These are phyloP conservation scores for Euleptes europaea DNA, from an alignment of 2,113 vertebrate genomes.

Conservation along the genomic window DNA sequence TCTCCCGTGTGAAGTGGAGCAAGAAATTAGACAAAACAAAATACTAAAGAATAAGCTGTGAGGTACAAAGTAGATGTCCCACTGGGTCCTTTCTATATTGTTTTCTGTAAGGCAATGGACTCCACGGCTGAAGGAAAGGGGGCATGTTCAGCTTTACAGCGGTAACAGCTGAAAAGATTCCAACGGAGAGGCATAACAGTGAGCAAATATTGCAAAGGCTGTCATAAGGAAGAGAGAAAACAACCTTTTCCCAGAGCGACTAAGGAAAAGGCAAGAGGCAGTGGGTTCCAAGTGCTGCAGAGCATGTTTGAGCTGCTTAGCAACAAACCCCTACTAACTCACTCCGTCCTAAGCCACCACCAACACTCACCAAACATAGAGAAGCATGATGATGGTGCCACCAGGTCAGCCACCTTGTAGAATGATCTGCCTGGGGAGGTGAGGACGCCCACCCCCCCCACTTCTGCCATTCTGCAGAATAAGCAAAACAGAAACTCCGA, in stretches of 20 bases:
- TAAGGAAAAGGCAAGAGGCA: not conserved
- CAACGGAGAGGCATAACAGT: not conserved
- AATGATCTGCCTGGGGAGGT: too few species aligned
- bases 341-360: not conserved
- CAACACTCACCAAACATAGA: too few species aligned
- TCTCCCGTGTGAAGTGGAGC: slow-evolving; percentile 4
- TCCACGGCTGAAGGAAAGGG: not conserved
- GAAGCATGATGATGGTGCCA: too few species aligned
- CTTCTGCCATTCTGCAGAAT: too few species aligned
- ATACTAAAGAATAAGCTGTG: not conserved
- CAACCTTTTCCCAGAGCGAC: not conserved
- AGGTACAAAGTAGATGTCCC: slow-evolving; percentile 8
- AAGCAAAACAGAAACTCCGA: too few species aligned
- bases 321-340: not conserved
- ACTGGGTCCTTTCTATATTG: not conserved
- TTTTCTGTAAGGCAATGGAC: not conserved
- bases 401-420: too few species aligned
- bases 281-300: not conserved
- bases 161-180: slow-evolving; percentile 20
- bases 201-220: not conserved
- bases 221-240: not conserved
- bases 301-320: not conserved
- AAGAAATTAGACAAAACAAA: not conserved
- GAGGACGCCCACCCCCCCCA: too few species aligned
- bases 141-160: not conserved